These are phyloP conservation scores for Chanos chanos DNA, from an alignment of 2,797 vertebrate species.

Conservation along the genomic window DNA sequence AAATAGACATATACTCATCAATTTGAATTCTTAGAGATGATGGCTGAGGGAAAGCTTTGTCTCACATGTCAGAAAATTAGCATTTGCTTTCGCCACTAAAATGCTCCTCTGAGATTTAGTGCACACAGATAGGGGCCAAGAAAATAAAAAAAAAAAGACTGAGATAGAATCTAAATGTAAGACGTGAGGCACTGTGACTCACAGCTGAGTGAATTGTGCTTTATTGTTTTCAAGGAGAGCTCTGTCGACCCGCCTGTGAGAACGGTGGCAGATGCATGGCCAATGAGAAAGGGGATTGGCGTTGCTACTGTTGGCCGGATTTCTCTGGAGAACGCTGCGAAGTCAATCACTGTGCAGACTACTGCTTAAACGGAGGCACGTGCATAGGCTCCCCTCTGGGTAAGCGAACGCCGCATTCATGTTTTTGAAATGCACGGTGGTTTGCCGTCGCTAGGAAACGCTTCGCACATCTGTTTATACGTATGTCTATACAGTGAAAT, in stretches of 20 bases:
- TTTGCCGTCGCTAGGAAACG: too few species aligned
- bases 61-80: too few species aligned
- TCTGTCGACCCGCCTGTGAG: constrained; percentile 88
- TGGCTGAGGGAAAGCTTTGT: too few species aligned
- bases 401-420: constrained; percentile 57
- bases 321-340: constrained; percentile 95
- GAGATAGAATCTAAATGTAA: neutral
- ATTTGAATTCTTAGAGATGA: too few species aligned
- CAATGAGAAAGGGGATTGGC: constrained; percentile 91
- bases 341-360: constrained; percentile 92
- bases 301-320: constrained; percentile 96
- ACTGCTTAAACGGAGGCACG: constrained; percentile 94
- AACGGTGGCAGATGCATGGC: constrained; percentile 93
- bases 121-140: too few species aligned
- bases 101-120: too few species aligned
- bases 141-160: neutral
- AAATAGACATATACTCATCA: too few species aligned
- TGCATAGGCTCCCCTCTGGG: constrained; percentile 89
- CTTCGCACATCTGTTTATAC: too few species aligned
- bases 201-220: constrained; percentile 23
- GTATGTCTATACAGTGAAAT: too few species aligned
- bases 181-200: constrained; percentile 16
- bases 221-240: constrained; percentile 75
- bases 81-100: too few species aligned
- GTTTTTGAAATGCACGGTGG: neutral